These are phyloP conservation scores for Pseudopleuronectes americanus DNA, from an alignment of 2,797 vertebrate species.

Conservation along the genomic window DNA sequence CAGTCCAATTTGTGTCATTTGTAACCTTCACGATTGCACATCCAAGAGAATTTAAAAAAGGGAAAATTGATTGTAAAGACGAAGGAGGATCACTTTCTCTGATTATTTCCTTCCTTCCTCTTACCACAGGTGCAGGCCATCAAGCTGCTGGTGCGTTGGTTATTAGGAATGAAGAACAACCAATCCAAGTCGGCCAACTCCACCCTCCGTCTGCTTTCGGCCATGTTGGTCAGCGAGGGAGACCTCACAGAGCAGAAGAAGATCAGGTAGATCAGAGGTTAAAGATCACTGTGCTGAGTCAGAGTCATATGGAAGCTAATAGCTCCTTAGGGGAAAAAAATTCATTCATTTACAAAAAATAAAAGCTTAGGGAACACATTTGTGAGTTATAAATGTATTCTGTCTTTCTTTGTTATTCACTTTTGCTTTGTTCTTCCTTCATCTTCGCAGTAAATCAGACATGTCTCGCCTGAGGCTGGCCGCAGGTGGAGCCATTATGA, in stretches of 20 bases:
- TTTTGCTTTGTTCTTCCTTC: neutral
- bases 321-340: neutral
- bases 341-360: too few relatives aligned
- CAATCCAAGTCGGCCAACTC: conserved; percentile 98
- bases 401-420: neutral
- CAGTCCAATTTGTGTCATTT: neutral
- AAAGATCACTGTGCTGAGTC: neutral
- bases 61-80: neutral
- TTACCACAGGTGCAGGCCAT: conserved; percentile 94
- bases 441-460: conserved; percentile 92
- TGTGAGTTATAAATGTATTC: too few relatives aligned
- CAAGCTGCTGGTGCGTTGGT: conserved; percentile 97
- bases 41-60: neutral
- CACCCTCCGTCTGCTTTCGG: conserved; percentile 95
- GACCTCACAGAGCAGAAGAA: conserved; percentile 98
- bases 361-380: too few relatives aligned
- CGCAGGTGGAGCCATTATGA: conserved; percentile 98
- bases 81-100: neutral
- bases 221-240: conserved; percentile 98
- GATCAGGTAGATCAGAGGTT: conserved; percentile 87
- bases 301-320: neutral
- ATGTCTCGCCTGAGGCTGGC: conserved; percentile 98
- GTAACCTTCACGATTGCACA: neutral
- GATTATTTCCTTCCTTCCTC: neutral
- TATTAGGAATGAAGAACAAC: conserved; percentile 99